Evolutionary conservation across 30 jellyfish, hydroid and myxozoan genomes (phyloP).

Genomic region (Cassiopea xamachana): DNA sequence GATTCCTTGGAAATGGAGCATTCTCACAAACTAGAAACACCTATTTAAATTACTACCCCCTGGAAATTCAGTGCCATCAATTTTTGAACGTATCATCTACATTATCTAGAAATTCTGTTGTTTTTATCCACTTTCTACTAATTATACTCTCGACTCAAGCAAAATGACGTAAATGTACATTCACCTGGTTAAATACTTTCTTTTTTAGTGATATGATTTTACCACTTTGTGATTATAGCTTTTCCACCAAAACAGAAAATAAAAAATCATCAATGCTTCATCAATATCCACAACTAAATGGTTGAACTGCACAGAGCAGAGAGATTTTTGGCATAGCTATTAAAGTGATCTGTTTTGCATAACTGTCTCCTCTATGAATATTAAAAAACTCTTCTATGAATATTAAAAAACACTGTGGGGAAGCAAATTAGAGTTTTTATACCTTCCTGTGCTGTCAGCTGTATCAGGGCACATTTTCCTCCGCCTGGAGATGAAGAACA

Average conservation of each 20-base stretch:
- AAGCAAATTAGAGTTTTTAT: constrained; percentile 29
- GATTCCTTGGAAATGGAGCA: constrained; percentile 15
- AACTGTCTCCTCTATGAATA: constrained; percentile 3
- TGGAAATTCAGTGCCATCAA: background rate
- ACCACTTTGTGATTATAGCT: background rate
- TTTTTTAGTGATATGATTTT: background rate
- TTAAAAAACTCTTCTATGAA: constrained; percentile 6
- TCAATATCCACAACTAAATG: constrained; percentile 22
- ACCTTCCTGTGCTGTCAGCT: constrained; percentile 47
- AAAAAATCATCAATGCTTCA: background rate
- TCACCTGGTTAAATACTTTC: background rate
- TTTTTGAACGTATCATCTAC: background rate
- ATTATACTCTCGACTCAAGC: background rate
- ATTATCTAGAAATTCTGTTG: too few relatives aligned
- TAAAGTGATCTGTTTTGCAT: constrained; percentile 27
- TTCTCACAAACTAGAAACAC: constrained; percentile 13
- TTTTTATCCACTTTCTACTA: background rate
- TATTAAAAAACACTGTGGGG: constrained; percentile 4
- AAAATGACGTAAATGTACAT: background rate
- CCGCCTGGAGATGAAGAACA: constrained; percentile 40
- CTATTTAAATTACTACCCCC: constrained; percentile 7
- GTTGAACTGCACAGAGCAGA: constrained; percentile 39
- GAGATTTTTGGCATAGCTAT: constrained; percentile 29
- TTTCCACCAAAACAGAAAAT: constrained; percentile 16
- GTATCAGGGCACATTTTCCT: constrained; percentile 50